Conservation (phyloP, 2,888 invertebrate genomes). For the Dicyrtomina minuta region DNA sequence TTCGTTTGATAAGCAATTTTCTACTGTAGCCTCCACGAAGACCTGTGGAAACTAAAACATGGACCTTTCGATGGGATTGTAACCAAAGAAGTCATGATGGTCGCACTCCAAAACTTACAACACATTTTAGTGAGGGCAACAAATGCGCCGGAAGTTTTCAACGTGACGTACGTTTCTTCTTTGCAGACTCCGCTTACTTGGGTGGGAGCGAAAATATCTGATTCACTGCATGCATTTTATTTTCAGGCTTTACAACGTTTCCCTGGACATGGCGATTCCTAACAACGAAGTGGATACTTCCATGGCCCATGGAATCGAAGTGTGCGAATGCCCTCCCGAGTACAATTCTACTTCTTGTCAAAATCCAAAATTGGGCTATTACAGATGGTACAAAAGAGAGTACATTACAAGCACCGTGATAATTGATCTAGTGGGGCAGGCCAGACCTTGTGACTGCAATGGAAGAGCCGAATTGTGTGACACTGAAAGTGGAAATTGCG, state of each 20-base stretch:
- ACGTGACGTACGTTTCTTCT: constrained; percentile 53
- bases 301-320: constrained; percentile 76
- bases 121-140: constrained; percentile 76
- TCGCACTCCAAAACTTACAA: constrained; percentile 84
- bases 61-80: constrained; percentile 62
- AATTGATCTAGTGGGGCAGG: constrained; percentile 76
- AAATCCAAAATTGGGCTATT: constrained; percentile 79
- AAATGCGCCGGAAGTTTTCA: constrained; percentile 61
- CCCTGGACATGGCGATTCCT: constrained; percentile 77
- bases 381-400: constrained; percentile 64
- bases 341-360: constrained; percentile 90
- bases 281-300: constrained; percentile 47
- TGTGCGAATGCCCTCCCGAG: constrained; percentile 77
- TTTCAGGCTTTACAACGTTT: constrained; percentile 70
- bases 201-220: not conserved
- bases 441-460: constrained; percentile 78
- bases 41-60: constrained; percentile 71
- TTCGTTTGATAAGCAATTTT: not conserved
- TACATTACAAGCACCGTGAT: constrained; percentile 70
- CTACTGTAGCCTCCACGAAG: constrained; percentile 67
- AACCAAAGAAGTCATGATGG: constrained; percentile 79
- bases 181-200: not conserved
- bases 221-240: not conserved
- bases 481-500: constrained; percentile 78
- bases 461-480: constrained; percentile 76